A percentile compares a stretch with the other conserved stretches of the same genome.
These are phyloP conservation scores for Chrysina gloriosa DNA, from an alignment of 2,888 invertebrate genomes.

Conservation along the genomic window DNA sequence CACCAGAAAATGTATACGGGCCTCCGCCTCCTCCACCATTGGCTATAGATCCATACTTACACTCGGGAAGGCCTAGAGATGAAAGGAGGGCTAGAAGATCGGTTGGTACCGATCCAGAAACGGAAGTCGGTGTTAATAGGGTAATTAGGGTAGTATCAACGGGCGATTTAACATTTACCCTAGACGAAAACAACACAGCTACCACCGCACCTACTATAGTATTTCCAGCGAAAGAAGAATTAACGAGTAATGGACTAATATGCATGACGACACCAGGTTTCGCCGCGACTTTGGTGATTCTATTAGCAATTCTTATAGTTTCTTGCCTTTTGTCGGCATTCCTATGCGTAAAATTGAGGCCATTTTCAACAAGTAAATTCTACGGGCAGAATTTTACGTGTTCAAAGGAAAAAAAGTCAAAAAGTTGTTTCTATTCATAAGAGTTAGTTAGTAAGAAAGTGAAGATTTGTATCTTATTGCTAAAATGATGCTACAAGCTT, in stretches of 20 bases:
- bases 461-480: slow-evolving; percentile 4
- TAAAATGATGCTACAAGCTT: slow-evolving; percentile 31
- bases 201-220: slow-evolving; percentile 75
- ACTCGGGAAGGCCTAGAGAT: slow-evolving; percentile 77
- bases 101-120: slow-evolving; percentile 73
- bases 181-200: slow-evolving; percentile 75
- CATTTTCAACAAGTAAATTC: slow-evolving; percentile 66
- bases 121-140: slow-evolving; percentile 88
- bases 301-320: slow-evolving; percentile 83
- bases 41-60: slow-evolving; percentile 73
- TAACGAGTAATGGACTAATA: slow-evolving; percentile 71
- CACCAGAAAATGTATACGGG: slow-evolving; percentile 76
- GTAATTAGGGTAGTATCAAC: slow-evolving; percentile 92
- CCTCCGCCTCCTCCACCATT: slow-evolving; percentile 74
- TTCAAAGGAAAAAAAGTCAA: slow-evolving; percentile 61
- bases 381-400: slow-evolving; percentile 14
- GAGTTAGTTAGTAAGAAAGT: not conserved
- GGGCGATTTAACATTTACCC: slow-evolving; percentile 86
- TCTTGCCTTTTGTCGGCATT: slow-evolving; percentile 90
- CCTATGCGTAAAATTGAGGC: slow-evolving; percentile 83
- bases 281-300: slow-evolving; percentile 84
- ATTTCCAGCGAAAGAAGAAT: slow-evolving; percentile 75
- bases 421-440: slow-evolving; percentile 77
- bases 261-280: slow-evolving; percentile 97
- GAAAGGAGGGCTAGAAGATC: slow-evolving; percentile 78